Conservation (phyloP, 1,140 invertebrate species). For the Batillaria attramentaria region DNA sequence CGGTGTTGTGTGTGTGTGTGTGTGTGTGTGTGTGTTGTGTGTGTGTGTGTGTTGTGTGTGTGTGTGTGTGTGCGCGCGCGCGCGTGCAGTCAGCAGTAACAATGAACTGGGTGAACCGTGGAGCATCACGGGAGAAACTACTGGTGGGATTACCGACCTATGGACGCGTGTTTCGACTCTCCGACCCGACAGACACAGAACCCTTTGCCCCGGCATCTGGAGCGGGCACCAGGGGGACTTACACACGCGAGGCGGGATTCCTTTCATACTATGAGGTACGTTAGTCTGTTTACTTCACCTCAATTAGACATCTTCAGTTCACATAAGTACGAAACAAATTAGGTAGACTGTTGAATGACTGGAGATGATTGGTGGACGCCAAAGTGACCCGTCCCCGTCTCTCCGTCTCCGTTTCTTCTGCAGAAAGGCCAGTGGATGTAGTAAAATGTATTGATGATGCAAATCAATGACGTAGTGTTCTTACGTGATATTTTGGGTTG, state of each 20-base stretch:
- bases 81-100: slow-evolving; percentile 36
- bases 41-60: neutral
- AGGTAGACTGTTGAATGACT: too few relatives aligned
- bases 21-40: too few relatives aligned
- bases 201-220: slow-evolving; percentile 31
- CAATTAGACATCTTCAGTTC: too few relatives aligned
- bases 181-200: slow-evolving; percentile 13
- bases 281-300: too few relatives aligned
- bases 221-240: slow-evolving; percentile 78
- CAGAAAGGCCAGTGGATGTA: neutral
- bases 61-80: neutral
- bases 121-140: slow-evolving; percentile 95
- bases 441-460: neutral
- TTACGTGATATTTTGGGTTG: neutral
- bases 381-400: neutral
- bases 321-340: too few relatives aligned
- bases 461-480: neutral
- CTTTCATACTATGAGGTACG: slow-evolving; percentile 89
- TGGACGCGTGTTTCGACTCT: slow-evolving; percentile 42
- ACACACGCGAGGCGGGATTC: slow-evolving; percentile 91
- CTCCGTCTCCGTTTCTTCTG: neutral
- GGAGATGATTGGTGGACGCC: too few relatives aligned
- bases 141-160: slow-evolving; percentile 90
- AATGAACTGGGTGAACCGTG: slow-evolving; percentile 68
- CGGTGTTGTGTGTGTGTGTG: too few relatives aligned